phyloP scores from a whole-genome alignment of 1,140 invertebrate genomes.

The Caerostris extrusa region DNA sequence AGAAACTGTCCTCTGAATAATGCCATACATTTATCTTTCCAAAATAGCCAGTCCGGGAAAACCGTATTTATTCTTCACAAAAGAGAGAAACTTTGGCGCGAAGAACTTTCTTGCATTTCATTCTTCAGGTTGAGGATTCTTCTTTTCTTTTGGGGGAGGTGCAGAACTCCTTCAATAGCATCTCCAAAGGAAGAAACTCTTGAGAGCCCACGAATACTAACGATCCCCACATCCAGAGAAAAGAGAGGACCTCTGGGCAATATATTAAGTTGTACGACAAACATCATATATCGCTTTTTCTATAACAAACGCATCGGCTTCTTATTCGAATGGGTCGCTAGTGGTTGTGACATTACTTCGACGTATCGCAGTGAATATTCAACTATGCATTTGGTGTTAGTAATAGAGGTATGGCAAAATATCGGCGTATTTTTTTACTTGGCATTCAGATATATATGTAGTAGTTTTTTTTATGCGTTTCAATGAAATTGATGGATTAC shows the following conservation, averaged over 20 bases:
- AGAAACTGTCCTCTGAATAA: background rate
- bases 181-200: background rate
- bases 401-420: background rate
- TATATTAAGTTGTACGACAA: slow-evolving; percentile 49
- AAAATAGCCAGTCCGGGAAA: background rate
- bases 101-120: background rate
- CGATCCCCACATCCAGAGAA: background rate
- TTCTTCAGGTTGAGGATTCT: background rate
- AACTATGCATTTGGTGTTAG: background rate
- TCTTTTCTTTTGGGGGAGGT: no score
- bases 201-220: background rate
- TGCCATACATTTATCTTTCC: background rate
- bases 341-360: background rate
- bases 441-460: no score
- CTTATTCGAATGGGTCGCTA: background rate
- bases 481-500: no score
- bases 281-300: background rate
- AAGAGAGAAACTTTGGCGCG: background rate
- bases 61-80: background rate
- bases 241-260: background rate
- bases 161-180: slow-evolving; percentile 2
- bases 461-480: no score
- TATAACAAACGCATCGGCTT: background rate
- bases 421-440: background rate
- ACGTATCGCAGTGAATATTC: background rate